Conservation (phyloP, 1,140 invertebrate genomes). For the Gonioctena quinquepunctata region DNA sequence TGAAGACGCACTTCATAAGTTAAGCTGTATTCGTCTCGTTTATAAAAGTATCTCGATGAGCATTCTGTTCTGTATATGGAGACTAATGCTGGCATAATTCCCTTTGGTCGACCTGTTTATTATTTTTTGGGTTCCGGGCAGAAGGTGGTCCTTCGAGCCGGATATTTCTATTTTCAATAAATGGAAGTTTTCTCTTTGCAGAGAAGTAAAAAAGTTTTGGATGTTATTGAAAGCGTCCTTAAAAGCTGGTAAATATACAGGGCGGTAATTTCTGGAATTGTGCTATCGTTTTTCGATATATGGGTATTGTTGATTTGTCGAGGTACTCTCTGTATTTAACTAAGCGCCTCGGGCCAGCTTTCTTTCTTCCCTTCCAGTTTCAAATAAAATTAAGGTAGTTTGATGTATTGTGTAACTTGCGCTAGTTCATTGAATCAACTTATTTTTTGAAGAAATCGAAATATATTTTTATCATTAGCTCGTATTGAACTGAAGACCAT, state of each 20-base stretch:
- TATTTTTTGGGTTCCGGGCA: background rate
- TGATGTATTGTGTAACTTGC: background rate
- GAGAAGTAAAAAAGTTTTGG: no score
- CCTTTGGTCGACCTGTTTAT: background rate
- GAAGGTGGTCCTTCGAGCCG: background rate
- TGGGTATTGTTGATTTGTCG: no score
- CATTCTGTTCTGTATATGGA: background rate
- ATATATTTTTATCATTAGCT: background rate
- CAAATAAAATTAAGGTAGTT: background rate
- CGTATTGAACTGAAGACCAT: background rate
- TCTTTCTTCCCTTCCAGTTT: background rate
- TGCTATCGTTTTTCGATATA: background rate
- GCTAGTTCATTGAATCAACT: background rate
- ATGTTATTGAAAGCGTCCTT: no score
- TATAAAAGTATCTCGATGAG: background rate
- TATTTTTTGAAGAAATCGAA: background rate
- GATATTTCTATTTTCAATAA: background rate
- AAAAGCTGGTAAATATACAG: no score
- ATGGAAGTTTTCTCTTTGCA: background rate
- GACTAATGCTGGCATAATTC: background rate
- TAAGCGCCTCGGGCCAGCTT: background rate
- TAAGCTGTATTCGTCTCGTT: conserved; percentile 51
- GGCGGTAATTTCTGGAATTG: no score
- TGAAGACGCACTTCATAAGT: conserved; percentile 87
- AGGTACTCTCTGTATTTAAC: no score